Percentiles rank a stretch among this genome's conserved stretches.
Conservation (phyloP, 2,113 vertebrate species). For the Thomomys bottae region DNA sequence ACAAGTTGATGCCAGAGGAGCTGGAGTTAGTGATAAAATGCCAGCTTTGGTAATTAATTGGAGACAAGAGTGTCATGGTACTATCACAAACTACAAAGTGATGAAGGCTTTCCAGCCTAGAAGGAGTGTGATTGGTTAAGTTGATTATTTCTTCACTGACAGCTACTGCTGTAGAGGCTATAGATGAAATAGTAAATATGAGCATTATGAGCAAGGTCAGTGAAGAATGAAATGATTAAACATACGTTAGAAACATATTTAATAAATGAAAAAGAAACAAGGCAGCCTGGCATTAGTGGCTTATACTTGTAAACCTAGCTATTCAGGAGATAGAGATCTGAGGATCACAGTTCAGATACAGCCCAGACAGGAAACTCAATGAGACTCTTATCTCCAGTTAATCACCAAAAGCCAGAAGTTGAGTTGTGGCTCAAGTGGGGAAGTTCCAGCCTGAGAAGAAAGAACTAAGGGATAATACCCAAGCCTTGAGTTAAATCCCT, state of each 20-base stretch:
- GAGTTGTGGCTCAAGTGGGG: too few species aligned
- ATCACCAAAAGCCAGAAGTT: too few species aligned
- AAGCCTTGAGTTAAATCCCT: too few species aligned
- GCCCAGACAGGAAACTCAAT: too few species aligned
- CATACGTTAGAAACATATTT: background rate
- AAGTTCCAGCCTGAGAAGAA: too few species aligned
- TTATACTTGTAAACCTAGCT: too few species aligned
- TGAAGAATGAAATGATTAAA: constrained; percentile 18
- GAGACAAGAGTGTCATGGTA: background rate
- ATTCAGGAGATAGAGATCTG: too few species aligned
- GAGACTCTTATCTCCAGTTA: too few species aligned
- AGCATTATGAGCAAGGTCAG: background rate
- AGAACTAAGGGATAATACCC: background rate
- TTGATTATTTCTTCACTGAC: background rate
- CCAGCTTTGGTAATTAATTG: too few species aligned
- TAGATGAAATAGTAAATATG: background rate
- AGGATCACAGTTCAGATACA: too few species aligned
- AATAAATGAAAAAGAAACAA: background rate
- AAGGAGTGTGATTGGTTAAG: background rate
- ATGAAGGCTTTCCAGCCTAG: background rate
- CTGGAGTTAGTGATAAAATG: too few species aligned
- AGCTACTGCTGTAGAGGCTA: background rate
- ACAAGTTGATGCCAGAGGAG: too few species aligned
- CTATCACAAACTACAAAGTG: background rate
- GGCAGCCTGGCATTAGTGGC: background rate